Evolutionary conservation across 2,113 vertebrate species (phyloP).

Genomic region (Turdus rufiventris): DNA sequence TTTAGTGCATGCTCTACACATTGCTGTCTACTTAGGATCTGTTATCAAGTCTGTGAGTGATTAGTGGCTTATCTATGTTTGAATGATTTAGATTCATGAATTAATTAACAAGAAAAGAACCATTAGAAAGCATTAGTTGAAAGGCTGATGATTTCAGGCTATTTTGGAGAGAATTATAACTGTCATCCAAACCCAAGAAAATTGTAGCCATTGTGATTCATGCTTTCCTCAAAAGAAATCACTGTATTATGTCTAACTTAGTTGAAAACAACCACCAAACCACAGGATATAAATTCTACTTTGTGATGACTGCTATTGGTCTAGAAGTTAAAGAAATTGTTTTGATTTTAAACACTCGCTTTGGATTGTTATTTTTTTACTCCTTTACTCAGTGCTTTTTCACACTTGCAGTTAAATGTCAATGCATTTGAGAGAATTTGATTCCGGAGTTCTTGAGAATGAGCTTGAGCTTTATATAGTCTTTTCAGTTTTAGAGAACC

Average conservation of each 20-base stretch:
- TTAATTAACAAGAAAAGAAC: constrained; percentile 19
- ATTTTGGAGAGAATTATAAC: neutral
- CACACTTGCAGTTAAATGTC: neutral
- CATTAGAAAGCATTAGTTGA: constrained; percentile 21
- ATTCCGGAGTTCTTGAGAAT: neutral
- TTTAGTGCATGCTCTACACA: neutral
- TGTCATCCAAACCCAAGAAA: neutral
- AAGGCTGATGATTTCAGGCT: constrained; percentile 2
- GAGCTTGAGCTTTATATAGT: neutral
- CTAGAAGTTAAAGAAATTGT: neutral
- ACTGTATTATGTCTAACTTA: neutral
- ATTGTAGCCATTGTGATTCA: neutral
- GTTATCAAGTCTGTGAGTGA: neutral
- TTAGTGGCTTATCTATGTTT: constrained; percentile 25
- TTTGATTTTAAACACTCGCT: neutral
- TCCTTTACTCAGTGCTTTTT: neutral
- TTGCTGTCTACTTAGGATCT: neutral
- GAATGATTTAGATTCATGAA: constrained; percentile 36
- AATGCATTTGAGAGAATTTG: neutral
- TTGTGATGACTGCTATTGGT: neutral
- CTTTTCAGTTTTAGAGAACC: neutral
- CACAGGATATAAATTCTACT: neutral
- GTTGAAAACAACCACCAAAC: neutral
- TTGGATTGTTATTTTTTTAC: neutral
- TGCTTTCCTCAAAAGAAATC: constrained; percentile 4